A percentile compares a stretch with the other conserved stretches of the same genome.
phyloP scores from a whole-genome alignment of 2,888 invertebrate genomes.

The Drosophila dives region DNA sequence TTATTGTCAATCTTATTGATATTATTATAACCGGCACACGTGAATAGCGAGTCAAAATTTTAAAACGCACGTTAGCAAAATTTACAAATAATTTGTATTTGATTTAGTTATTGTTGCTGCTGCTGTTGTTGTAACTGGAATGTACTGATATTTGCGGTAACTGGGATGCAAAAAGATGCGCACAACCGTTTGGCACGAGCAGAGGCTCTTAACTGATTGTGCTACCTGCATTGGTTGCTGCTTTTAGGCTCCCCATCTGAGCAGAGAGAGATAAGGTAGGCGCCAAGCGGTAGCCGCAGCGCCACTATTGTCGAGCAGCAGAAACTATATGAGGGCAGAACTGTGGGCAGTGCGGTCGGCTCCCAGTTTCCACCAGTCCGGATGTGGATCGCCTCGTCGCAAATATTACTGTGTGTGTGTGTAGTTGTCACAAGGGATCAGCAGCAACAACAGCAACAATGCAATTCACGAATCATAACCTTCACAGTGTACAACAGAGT shows the following conservation, averaged over 20 bases:
- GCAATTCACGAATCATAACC: constrained; percentile 31
- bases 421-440: constrained; percentile 32
- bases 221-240: constrained; percentile 70
- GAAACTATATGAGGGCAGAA: constrained; percentile 8
- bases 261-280: constrained; percentile 45
- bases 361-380: constrained; percentile 45
- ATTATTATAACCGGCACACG: constrained; percentile 38
- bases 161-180: constrained; percentile 45
- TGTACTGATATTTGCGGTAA: constrained; percentile 8
- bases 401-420: constrained; percentile 16
- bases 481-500: constrained; percentile 20
- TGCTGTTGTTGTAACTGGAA: constrained; percentile 1
- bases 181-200: constrained; percentile 83
- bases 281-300: constrained; percentile 32
- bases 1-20: constrained; percentile 24
- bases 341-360: constrained; percentile 46
- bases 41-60: constrained; percentile 7
- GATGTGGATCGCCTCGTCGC: constrained; percentile 63
- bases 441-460: constrained; percentile 15
- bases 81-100: constrained; percentile 10
- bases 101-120: constrained; percentile 11
- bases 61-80: constrained; percentile 9
- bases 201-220: constrained; percentile 82
- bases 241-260: constrained; percentile 77
- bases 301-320: constrained; percentile 14